These are phyloP conservation scores for Fulmarus glacialis DNA, from an alignment of 2,113 vertebrate species.

Conservation along the genomic window DNA sequence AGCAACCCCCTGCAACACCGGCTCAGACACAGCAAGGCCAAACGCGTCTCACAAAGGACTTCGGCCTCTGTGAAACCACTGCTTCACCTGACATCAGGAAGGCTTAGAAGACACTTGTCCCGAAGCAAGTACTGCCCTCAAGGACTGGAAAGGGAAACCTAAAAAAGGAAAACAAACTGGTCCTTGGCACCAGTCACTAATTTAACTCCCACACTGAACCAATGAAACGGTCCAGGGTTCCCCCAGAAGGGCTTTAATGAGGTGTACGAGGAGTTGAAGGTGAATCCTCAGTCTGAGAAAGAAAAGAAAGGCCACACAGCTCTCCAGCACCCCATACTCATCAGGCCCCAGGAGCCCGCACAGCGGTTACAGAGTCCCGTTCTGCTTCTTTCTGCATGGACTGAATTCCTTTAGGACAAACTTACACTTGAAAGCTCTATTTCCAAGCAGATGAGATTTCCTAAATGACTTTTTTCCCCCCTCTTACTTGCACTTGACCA, in stretches of 20 bases:
- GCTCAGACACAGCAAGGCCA: not conserved
- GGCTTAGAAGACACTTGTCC: not conserved
- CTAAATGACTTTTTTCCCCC: not conserved
- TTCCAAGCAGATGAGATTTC: not conserved
- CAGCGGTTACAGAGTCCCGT: accelerated
- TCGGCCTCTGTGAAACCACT: not conserved
- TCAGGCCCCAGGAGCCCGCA: not conserved
- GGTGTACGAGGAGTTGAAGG: not conserved
- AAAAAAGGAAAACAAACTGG: not conserved
- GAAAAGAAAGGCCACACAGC: not conserved
- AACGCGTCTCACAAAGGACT: not conserved
- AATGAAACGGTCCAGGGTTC: accelerated
- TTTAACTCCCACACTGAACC: not conserved
- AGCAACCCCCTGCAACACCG: not conserved
- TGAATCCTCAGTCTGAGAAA: not conserved
- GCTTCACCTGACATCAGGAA: not conserved
- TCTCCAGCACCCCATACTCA: not conserved
- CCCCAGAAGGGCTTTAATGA: not conserved
- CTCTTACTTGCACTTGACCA: not conserved
- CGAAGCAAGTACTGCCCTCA: not conserved
- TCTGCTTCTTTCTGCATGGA: not conserved
- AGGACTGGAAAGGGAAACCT: not conserved
- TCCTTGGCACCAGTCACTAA: not conserved
- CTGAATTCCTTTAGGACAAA: not conserved
- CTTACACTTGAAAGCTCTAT: not conserved